Percentiles rank a stretch among this genome's conserved stretches.
These are phyloP conservation scores for Scytalopus superciliaris DNA, from an alignment of 2,113 vertebrate species.

Conservation along the genomic window DNA sequence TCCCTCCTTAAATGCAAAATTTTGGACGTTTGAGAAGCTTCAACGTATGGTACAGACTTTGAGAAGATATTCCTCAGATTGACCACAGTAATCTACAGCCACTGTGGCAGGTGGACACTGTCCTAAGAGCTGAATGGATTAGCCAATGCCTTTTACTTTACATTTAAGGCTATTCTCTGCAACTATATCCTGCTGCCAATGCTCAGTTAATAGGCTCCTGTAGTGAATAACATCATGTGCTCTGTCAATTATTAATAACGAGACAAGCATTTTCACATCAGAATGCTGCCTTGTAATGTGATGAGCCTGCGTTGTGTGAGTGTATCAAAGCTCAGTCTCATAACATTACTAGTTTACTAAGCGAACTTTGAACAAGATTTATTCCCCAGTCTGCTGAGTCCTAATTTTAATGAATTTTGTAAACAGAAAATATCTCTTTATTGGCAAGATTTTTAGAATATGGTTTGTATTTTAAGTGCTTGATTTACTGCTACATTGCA, in stretches of 20 bases:
- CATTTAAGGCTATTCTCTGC: neutral
- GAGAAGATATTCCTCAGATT: neutral
- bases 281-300: neutral
- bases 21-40: neutral
- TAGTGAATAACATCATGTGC: slow-evolving; percentile 30
- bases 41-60: neutral
- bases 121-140: neutral
- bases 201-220: slow-evolving; percentile 10
- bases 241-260: slow-evolving; percentile 57
- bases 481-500: slow-evolving; percentile 43
- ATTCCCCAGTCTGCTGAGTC: neutral
- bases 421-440: neutral
- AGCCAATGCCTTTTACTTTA: neutral
- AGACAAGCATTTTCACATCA: slow-evolving; percentile 35
- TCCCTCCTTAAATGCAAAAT: neutral
- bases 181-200: neutral
- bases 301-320: neutral
- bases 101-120: neutral
- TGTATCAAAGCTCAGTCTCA: slow-evolving; percentile 18
- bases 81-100: neutral
- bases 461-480: slow-evolving; percentile 1
- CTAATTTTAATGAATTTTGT: slow-evolving; percentile 18
- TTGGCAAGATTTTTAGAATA: neutral
- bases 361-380: slow-evolving; percentile 17
- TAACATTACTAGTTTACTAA: slow-evolving; percentile 19